Evolutionary conservation across 2,797 vertebrate genomes (phyloP), one percentile per base, ranked within the genome.

Genomic region (Pipistrellus kuhlii): DNA sequence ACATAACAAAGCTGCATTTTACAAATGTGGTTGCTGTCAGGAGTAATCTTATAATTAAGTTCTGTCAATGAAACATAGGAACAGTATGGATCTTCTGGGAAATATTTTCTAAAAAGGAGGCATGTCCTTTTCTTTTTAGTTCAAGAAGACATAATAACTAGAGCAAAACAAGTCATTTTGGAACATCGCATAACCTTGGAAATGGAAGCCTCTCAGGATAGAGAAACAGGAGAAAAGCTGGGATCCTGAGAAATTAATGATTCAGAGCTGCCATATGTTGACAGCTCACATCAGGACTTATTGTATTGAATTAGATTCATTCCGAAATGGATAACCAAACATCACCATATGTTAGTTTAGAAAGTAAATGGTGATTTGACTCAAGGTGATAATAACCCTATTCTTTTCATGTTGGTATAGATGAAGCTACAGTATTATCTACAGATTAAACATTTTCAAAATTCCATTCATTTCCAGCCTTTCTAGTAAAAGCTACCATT

Each of bases 381-480:
- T 87, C 38, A 66, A 83, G 21, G 41, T 76, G 62, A 90, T 88
- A n/a, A 73, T 71, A 35, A 64, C 18, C 12, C 46, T 66, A 59
- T 46, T 83, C 41, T 92, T 91, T 93, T 69, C 35, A 48, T 69
- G 2, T 62, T 91, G 14, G 6, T 14, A 48, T 72, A 41, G 8
- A 30, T 69, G 21, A 13, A 6, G 9, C 27, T 38, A 81, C 8
- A 51, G 1, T 72, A 44, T 81, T 88, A 32, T 71, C 38, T 94
- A 77, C 7, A 71, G n/a, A 38, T 18, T 46, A 85, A 72, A 25
- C 62, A 27, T 66, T 89, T 93, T 90, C 8, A 71, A 85, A 7
- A 21, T 86, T 93, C 80, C 23, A 86, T 93, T 95, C 23, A 91
- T 84, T 91, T 91, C 90, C 21, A n/a, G 4, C 21, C 35, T 75